phyloP scores from a whole-genome alignment of 2,113 vertebrate genomes.

The Odontophorus gujanensis region DNA sequence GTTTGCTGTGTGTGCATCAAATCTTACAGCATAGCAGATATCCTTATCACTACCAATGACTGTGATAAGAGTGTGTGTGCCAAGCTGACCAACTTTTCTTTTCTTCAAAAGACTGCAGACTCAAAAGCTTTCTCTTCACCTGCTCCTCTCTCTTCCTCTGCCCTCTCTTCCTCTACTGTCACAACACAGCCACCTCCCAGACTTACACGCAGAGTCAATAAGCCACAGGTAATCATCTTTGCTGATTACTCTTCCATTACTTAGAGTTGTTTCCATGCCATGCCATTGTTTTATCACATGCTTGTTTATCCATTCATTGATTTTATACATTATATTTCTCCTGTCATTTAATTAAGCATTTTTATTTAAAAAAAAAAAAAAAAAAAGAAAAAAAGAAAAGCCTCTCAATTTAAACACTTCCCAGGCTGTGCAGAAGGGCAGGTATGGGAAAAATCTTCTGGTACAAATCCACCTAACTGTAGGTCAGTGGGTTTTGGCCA shows the following conservation, averaged over 20 bases:
- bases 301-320: background rate
- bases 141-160: conserved; percentile 68
- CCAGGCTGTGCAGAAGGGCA: background rate
- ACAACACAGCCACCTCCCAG: conserved; percentile 73
- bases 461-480: background rate
- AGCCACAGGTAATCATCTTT: conserved; percentile 71
- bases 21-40: background rate
- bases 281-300: background rate
- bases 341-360: background rate
- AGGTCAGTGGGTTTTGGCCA: background rate
- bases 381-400: background rate
- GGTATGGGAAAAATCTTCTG: background rate
- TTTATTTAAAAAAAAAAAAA: background rate
- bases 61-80: background rate
- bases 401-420: background rate
- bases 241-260: conserved; percentile 41
- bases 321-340: background rate
- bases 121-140: conserved; percentile 71
- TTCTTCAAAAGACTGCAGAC: conserved; percentile 73
- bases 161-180: conserved; percentile 74
- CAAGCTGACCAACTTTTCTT: conserved; percentile 69
- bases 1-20: conserved; percentile 51
- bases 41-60: conserved; percentile 10
- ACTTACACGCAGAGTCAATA: conserved; percentile 71
- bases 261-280: background rate